Percentiles rank a stretch among this genome's conserved stretches.
Conservation (phyloP, 2,797 vertebrate species). For the Prunella strophiata region DNA sequence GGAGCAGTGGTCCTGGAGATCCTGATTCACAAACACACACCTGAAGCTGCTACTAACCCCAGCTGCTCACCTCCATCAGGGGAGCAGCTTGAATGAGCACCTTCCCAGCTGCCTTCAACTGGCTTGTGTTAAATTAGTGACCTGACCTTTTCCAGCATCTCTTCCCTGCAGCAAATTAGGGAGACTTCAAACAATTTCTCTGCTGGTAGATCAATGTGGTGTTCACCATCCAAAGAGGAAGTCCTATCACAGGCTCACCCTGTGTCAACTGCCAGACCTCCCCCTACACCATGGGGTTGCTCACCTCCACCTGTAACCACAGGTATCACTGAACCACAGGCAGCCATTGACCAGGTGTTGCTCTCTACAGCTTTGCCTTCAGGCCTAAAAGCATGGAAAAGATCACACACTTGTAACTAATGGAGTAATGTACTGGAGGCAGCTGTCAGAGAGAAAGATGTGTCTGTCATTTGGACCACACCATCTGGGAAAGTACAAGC, state of each 20-base stretch:
- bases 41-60: neutral
- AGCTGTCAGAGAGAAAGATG: neutral
- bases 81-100: neutral
- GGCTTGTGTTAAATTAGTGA: neutral
- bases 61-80: neutral
- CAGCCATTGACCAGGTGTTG: neutral
- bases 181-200: neutral
- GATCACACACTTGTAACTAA: neutral
- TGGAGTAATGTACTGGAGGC: rapidly evolving
- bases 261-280: neutral
- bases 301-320: neutral
- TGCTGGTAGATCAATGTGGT: neutral
- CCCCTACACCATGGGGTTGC: neutral
- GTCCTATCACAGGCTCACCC: neutral
- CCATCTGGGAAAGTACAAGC: neutral
- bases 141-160: neutral
- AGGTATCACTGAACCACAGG: neutral
- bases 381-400: neutral
- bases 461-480: neutral
- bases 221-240: neutral
- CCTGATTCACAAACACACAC: neutral
- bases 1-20: neutral
- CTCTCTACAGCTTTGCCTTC: neutral
- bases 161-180: neutral
- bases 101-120: neutral